Evolutionary conservation across 2,113 vertebrate species (phyloP).

Genomic region (Carassius auratus): DNA sequence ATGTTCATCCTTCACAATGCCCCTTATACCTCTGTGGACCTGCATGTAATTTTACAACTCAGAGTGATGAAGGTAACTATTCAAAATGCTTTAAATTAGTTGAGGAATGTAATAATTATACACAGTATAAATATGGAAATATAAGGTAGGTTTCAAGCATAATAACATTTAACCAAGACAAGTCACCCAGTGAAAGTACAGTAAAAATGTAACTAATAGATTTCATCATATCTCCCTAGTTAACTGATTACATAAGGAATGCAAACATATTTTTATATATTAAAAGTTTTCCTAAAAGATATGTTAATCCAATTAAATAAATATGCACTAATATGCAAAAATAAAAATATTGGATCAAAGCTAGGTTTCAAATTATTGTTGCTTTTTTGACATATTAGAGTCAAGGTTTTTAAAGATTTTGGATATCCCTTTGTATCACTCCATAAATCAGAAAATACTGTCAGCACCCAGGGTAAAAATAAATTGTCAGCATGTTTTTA

Average conservation of each 20-base stretch:
- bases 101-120: neutral
- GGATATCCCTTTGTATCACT: neutral
- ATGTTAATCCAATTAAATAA: neutral
- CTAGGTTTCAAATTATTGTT: neutral
- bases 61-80: neutral
- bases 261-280: neutral
- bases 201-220: too few relatives aligned
- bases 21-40: conserved; percentile 94
- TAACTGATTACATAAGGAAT: neutral
- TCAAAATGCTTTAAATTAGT: neutral
- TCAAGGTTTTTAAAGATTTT: neutral
- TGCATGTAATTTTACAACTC: conserved; percentile 58
- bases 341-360: neutral
- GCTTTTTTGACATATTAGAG: neutral
- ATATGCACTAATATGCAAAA: neutral
- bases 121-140: neutral
- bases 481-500: too few relatives aligned
- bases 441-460: too few relatives aligned
- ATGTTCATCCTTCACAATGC: conserved; percentile 83
- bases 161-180: neutral
- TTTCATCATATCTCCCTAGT: too few relatives aligned
- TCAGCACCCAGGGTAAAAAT: too few relatives aligned
- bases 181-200: neutral
- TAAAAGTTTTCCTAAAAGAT: neutral
- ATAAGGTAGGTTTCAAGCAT: too few relatives aligned